Conservation (phyloP, 2,797 vertebrate genomes). For the Manis pentadactyla region DNA sequence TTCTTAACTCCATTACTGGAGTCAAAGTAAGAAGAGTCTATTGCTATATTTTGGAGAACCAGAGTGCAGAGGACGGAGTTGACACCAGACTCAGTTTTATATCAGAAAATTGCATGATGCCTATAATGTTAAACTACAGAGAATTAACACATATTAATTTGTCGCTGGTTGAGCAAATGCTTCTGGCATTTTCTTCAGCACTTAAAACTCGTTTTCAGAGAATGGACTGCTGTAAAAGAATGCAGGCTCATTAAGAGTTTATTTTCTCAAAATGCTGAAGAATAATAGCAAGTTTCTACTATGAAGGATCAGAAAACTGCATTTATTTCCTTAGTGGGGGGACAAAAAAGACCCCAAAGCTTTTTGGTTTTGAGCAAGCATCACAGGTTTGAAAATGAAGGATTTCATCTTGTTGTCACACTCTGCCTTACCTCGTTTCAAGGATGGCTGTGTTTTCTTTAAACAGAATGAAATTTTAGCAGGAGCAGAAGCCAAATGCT, state of each 20-base stretch:
- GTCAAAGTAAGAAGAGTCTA: neutral
- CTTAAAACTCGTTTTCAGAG: slow-evolving; percentile 75
- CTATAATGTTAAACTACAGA: slow-evolving; percentile 45
- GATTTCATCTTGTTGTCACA: slow-evolving; percentile 72
- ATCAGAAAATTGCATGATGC: neutral
- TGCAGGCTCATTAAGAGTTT: slow-evolving; percentile 76
- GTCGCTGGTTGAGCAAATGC: slow-evolving; percentile 45
- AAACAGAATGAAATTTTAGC: slow-evolving; percentile 77
- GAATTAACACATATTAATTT: slow-evolving; percentile 78
- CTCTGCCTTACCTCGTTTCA: slow-evolving; percentile 75
- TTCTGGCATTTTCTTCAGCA: slow-evolving; percentile 70
- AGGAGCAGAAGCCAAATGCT: slow-evolving; percentile 81
- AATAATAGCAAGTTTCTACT: slow-evolving; percentile 62
- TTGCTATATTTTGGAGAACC: neutral
- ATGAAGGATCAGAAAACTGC: slow-evolving; percentile 6
- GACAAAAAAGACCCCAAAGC: neutral
- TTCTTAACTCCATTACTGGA: neutral
- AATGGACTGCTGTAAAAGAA: slow-evolving; percentile 75
- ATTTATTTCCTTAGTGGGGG: neutral
- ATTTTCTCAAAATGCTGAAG: slow-evolving; percentile 77
- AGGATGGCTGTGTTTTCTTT: slow-evolving; percentile 81
- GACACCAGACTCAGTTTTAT: neutral
- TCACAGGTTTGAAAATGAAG: slow-evolving; percentile 65
- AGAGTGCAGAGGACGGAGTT: neutral
- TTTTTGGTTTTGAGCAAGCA: slow-evolving; percentile 61